phyloP scores from a whole-genome alignment of 2,888 invertebrate species.

The Pristionchus entomophagus region DNA sequence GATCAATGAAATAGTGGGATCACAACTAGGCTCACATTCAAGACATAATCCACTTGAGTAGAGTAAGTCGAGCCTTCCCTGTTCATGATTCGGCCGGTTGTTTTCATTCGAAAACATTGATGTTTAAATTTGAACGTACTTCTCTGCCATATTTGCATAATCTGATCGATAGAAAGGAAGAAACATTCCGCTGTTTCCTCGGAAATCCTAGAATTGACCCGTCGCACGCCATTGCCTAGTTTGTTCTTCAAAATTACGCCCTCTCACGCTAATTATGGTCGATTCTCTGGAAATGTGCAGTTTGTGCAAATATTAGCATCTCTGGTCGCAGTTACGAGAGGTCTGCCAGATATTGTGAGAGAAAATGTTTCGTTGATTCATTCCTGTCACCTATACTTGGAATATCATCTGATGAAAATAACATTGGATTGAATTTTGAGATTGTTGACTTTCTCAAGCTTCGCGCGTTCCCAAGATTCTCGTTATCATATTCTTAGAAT shows the following conservation, averaged over 20 bases:
- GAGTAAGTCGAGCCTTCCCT: neutral
- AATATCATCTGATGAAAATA: too few relatives aligned
- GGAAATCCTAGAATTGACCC: neutral
- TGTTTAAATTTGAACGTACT: neutral
- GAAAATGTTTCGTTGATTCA: neutral
- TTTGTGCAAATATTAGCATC: neutral
- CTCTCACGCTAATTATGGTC: neutral
- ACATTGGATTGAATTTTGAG: too few relatives aligned
- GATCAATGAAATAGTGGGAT: neutral
- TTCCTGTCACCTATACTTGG: neutral
- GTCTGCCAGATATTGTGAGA: too few relatives aligned
- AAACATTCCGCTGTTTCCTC: neutral
- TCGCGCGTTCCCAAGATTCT: too few relatives aligned
- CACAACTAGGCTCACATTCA: neutral
- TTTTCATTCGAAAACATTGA: neutral
- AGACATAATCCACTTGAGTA: constrained; percentile 11
- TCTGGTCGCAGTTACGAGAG: neutral
- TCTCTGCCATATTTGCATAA: neutral
- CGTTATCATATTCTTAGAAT: too few relatives aligned
- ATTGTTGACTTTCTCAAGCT: too few relatives aligned
- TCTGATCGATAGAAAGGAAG: neutral
- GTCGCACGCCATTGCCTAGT: neutral
- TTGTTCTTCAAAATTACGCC: neutral
- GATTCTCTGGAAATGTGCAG: too few relatives aligned
- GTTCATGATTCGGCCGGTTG: neutral